These are phyloP conservation scores for Phrynosoma blainvillii DNA, from an alignment of 2,113 vertebrate genomes.

Conservation along the genomic window DNA sequence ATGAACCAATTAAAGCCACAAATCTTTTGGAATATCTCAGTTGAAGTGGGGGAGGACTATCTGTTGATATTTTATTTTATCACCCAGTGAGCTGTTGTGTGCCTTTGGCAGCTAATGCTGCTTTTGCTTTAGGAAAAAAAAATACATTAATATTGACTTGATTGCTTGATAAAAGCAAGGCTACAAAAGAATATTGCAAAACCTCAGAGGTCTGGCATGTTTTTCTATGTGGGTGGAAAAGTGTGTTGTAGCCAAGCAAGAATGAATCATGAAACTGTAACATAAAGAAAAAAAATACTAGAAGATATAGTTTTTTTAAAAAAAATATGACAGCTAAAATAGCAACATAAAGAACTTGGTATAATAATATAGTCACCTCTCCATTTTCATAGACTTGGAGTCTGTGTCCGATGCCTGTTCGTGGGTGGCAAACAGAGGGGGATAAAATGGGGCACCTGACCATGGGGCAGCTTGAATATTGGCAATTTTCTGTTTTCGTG, in stretches of 20 bases:
- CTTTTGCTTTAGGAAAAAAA: conserved; percentile 67
- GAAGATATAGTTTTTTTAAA: conserved; percentile 39
- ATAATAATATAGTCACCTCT: conserved; percentile 5
- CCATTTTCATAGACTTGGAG: no score
- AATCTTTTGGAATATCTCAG: conserved; percentile 45
- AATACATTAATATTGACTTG: conserved; percentile 80
- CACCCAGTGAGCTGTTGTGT: conserved; percentile 57
- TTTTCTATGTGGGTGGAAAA: conserved; percentile 80
- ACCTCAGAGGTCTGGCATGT: conserved; percentile 78
- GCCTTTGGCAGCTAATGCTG: conserved; percentile 65
- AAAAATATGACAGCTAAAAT: conserved; percentile 53
- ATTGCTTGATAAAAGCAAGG: conserved; percentile 79
- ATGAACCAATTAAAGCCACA: conserved; percentile 43
- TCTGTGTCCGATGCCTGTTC: no score
- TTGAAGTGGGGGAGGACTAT: conserved; percentile 51
- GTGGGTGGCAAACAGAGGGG: no score
- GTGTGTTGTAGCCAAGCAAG: conserved; percentile 74
- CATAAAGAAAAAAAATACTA: conserved; percentile 65
- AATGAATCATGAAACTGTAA: conserved; percentile 76
- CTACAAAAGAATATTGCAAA: conserved; percentile 85
- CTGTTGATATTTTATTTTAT: conserved; percentile 60
- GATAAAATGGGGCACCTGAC: no score
- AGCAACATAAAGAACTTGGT: conserved; percentile 49
- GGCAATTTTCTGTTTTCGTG: no score
- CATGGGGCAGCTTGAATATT: no score